Evolutionary conservation across 2,888 invertebrate species (phyloP), one percentile per base, ranked within the genome.

Genomic region (Caenorhabditis macrosperma): DNA sequence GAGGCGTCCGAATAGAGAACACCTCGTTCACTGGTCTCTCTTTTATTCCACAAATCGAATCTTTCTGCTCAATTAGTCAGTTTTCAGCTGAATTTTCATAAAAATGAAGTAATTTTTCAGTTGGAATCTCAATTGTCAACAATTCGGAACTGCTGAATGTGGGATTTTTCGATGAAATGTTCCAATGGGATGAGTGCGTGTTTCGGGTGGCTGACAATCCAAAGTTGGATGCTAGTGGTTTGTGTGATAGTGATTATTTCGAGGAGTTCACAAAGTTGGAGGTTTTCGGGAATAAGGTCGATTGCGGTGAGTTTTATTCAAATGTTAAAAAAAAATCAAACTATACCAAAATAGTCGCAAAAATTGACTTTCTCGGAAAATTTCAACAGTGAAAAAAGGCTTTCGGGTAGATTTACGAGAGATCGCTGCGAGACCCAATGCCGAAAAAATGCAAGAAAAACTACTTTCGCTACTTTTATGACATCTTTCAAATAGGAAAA

Each of bases 1-100:
- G 64, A 17, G 64, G 64, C 3, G 15, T 64, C 2, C 22, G 38
- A 28, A 28, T 64, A 5, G 64, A 64, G 30, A 64, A 54, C 28
- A 30, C 63, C 0, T 15, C 12, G 1, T 26, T 38, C 5, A n/a
- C n/a, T 24, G 52, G 20, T 38, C 20, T 50, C n/a, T 33, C 33
- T 0, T 52, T 64, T 17, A 24, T 64, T 10, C n/a, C 60, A 5
- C 9, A 33, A 7, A 7, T 33, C 33, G 33, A 33, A 33, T 7
- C 9, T 5, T 33, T 33, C 9, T 33, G 33, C 9, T 33, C 33
- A 7, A 33, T 33, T 7, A 33, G 33, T 33, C 5, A 33, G 33
- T 33, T n/a, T n/a, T n/a, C n/a, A n/a, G n/a, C n/a, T n/a, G n/a
- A n/a, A n/a, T n/a, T n/a, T n/a, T n/a, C n/a, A n/a, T n/a, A n/a